Evolutionary conservation across 2,888 invertebrate species (phyloP).

Genomic region (Eremobia ochroleuca): DNA sequence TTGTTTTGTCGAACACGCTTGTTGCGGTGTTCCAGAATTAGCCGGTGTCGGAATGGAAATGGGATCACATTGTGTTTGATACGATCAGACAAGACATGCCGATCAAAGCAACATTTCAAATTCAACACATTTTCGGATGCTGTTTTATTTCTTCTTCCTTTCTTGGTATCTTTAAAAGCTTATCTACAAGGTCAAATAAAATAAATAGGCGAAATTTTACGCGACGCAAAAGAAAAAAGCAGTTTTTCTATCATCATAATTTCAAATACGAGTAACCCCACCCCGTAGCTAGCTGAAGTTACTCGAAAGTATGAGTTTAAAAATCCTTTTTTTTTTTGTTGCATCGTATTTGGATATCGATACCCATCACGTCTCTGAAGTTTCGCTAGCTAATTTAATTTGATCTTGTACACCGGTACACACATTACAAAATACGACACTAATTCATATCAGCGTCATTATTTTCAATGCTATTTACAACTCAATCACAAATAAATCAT

Average conservation of each 20-base stretch:
- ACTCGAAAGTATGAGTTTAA: too few species aligned
- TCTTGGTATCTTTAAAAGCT: not conserved
- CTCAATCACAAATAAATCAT: slow-evolving; percentile 60
- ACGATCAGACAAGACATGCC: slow-evolving; percentile 41
- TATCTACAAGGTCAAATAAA: not conserved
- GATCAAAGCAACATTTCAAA: slow-evolving; percentile 48
- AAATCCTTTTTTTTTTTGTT: too few species aligned
- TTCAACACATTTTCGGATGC: slow-evolving; percentile 2
- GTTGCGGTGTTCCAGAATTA: slow-evolving; percentile 54
- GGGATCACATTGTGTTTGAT: slow-evolving; percentile 47
- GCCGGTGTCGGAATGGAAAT: slow-evolving; percentile 41
- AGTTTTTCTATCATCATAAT: too few species aligned
- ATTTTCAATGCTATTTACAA: slow-evolving; percentile 59
- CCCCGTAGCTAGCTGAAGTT: too few species aligned
- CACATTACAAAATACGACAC: slow-evolving; percentile 4
- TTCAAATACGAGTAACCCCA: too few species aligned
- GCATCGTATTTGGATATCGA: too few species aligned
- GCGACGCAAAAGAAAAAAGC: too few species aligned
- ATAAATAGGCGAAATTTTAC: too few species aligned
- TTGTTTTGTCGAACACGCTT: slow-evolving; percentile 64
- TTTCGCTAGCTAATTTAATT: not conserved
- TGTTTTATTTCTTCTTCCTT: slow-evolving; percentile 32
- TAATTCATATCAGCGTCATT: slow-evolving; percentile 46
- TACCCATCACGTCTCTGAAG: not conserved
- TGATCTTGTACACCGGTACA: not conserved